Conservation (phyloP, 2,888 invertebrate species). For the Amiota mariae region DNA sequence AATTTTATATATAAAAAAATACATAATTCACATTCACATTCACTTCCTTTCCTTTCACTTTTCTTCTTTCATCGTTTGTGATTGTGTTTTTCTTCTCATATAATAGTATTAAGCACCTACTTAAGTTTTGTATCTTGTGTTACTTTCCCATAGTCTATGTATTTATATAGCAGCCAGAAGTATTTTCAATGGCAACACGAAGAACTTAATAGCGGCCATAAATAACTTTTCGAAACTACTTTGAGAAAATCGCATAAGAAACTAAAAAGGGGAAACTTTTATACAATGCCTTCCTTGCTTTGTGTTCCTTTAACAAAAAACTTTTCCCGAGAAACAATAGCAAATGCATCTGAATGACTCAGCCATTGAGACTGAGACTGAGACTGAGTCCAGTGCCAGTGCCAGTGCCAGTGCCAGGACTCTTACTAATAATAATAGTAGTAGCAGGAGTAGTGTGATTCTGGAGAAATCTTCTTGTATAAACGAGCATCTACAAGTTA, state of each 20-base stretch:
- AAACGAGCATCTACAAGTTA: conserved; percentile 49
- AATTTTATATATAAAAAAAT: not conserved
- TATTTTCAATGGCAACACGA: conserved; percentile 56
- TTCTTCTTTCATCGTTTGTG: not conserved
- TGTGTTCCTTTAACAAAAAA: conserved; percentile 56
- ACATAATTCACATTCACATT: too few relatives aligned
- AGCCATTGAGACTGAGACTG: not conserved
- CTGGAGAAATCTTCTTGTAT: too few relatives aligned
- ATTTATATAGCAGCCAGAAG: not conserved
- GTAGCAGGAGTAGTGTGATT: too few relatives aligned
- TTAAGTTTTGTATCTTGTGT: not conserved
- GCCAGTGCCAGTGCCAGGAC: too few relatives aligned
- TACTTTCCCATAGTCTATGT: conserved; percentile 3
- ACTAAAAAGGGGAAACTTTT: conserved; percentile 45
- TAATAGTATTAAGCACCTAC: conserved; percentile 1
- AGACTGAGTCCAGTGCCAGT: too few relatives aligned
- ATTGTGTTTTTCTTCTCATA: too few relatives aligned
- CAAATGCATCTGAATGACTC: not conserved
- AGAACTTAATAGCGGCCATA: conserved; percentile 48
- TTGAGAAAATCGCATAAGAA: not conserved
- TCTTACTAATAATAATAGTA: too few relatives aligned
- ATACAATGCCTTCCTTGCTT: conserved; percentile 59
- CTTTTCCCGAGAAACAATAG: not conserved
- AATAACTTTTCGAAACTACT: conserved; percentile 56
- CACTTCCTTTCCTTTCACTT: not conserved